Percentiles rank a stretch among this genome's conserved stretches.
phyloP scores from a whole-genome alignment of 2,888 invertebrate genomes.

The Scrobipalpa costella region DNA sequence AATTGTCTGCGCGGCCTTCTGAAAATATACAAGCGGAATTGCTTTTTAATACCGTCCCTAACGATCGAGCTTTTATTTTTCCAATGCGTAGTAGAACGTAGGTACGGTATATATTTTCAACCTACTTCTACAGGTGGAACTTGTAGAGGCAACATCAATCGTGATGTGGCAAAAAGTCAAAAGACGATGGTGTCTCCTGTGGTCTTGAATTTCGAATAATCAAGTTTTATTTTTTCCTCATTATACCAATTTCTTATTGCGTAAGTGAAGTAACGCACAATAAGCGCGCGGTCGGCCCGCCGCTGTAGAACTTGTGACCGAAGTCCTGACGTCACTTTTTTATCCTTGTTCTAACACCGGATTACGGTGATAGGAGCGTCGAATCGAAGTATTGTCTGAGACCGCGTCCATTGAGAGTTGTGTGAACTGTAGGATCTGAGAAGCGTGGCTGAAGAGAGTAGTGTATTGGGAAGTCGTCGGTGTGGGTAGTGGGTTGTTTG shows the following conservation, averaged over 20 bases:
- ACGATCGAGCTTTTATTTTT: slow-evolving; percentile 18
- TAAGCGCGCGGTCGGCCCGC: slow-evolving; percentile 37
- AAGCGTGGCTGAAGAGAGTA: slow-evolving; percentile 26
- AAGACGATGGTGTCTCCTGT: too few species aligned
- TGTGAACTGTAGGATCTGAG: slow-evolving; percentile 30
- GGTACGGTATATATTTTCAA: not conserved
- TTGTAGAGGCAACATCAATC: too few species aligned
- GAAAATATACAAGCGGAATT: slow-evolving; percentile 14
- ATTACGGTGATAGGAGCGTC: slow-evolving; percentile 35
- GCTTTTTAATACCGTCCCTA: slow-evolving; percentile 26
- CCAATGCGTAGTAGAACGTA: slow-evolving; percentile 4
- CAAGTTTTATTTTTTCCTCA: slow-evolving; percentile 19
- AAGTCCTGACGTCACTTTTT: slow-evolving; percentile 49
- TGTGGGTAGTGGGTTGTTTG: slow-evolving; percentile 29
- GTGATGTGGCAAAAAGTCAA: too few species aligned
- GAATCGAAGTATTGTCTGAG: slow-evolving; percentile 21
- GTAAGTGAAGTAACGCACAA: slow-evolving; percentile 43
- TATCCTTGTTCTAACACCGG: slow-evolving; percentile 49
- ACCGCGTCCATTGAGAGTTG: slow-evolving; percentile 8
- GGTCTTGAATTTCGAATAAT: too few species aligned
- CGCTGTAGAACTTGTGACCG: slow-evolving; percentile 37
- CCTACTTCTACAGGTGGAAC: not conserved
- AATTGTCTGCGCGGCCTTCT: slow-evolving; percentile 24
- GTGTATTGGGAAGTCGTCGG: slow-evolving; percentile 42
- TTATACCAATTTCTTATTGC: slow-evolving; percentile 41